A percentile compares a stretch with the other conserved stretches of the same genome.
phyloP scores from a whole-genome alignment of 2,113 vertebrate species.

The Emydura subglobosa region DNA sequence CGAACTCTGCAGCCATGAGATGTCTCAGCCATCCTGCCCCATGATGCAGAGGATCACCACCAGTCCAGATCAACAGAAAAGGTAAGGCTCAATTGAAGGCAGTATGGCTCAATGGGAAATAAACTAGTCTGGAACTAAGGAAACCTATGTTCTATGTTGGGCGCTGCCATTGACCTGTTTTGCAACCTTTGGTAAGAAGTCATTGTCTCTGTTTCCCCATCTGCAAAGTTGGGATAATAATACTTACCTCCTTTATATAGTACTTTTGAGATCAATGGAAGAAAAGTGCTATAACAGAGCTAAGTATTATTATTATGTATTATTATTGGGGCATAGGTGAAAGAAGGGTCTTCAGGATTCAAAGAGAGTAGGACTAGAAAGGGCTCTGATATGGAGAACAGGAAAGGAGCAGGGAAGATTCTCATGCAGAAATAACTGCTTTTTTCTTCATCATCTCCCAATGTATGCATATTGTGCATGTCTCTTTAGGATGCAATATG shows the following conservation, averaged over 20 bases:
- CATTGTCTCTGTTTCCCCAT: fast-evolving
- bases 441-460: neutral
- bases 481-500: neutral
- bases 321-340: neutral
- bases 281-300: neutral
- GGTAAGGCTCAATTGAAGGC: neutral
- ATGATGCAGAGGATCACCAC: neutral
- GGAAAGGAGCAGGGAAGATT: neutral
- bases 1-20: fast-evolving
- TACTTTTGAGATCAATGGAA: neutral
- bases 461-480: neutral
- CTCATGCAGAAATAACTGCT: neutral
- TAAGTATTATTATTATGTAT: neutral
- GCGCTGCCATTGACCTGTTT: neutral
- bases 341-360: neutral
- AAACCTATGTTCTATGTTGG: neutral
- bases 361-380: neutral
- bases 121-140: neutral
- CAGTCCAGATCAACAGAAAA: neutral
- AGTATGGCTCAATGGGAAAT: neutral
- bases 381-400: neutral
- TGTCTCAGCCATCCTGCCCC: neutral
- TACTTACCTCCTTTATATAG: neutral
- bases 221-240: neutral
- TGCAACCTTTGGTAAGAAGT: neutral